phyloP scores from a whole-genome alignment of 2,888 invertebrate genomes.

The Philaethria dido region DNA sequence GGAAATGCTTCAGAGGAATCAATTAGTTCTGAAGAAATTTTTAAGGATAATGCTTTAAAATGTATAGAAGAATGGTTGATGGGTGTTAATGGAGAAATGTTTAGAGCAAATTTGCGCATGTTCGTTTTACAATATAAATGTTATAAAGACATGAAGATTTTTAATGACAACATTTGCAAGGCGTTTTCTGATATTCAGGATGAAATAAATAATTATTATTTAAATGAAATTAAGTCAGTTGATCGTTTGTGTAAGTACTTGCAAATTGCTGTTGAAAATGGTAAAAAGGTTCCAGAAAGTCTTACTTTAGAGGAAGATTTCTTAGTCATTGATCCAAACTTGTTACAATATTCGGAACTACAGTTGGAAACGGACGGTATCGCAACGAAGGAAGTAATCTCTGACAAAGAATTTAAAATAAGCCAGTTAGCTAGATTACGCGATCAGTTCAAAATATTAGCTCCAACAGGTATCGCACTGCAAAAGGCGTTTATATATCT shows the following conservation, averaged over 20 bases:
- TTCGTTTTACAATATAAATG: conserved; percentile 66
- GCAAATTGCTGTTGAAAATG: conserved; percentile 79
- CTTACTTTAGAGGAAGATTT: conserved; percentile 76
- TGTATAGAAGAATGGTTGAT: conserved; percentile 84
- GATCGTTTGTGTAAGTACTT: conserved; percentile 78
- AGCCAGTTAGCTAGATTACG: conserved; percentile 66
- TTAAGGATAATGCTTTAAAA: conserved; percentile 68
- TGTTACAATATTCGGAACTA: conserved; percentile 62
- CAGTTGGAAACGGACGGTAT: conserved; percentile 46
- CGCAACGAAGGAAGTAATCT: conserved; percentile 52
- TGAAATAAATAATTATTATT: conserved; percentile 73
- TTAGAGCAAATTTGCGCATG: conserved; percentile 74
- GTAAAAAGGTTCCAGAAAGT: conserved; percentile 70
- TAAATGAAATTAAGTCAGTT: conserved; percentile 76
- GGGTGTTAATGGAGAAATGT: conserved; percentile 83
- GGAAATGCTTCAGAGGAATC: conserved; percentile 59
- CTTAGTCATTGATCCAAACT: conserved; percentile 76
- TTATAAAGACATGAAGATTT: conserved; percentile 70
- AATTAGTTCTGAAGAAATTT: conserved; percentile 62
- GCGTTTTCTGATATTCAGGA: conserved; percentile 74
- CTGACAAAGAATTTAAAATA: conserved; percentile 65
- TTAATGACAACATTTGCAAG: conserved; percentile 69
- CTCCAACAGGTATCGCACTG: conserved; percentile 69
- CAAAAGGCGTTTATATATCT: conserved; percentile 78
- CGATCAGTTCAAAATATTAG: conserved; percentile 68